phyloP scores from a whole-genome alignment of 2,797 vertebrate genomes.

The Zenarchopterus dispar region DNA sequence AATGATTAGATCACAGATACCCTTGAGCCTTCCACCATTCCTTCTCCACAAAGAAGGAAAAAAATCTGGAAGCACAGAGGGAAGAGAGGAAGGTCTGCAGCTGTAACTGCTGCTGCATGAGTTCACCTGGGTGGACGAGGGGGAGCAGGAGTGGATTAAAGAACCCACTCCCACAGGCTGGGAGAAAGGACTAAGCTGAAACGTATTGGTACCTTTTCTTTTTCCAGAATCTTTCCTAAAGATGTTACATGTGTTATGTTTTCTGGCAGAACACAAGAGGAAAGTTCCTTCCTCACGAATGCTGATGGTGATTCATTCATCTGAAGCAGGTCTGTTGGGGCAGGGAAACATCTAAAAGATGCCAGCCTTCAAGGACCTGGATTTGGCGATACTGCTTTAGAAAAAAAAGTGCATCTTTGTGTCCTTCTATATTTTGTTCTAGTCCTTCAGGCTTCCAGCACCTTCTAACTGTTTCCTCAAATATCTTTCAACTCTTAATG shows the following conservation, averaged over 20 bases:
- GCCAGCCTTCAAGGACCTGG: no score
- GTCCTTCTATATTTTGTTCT: no score
- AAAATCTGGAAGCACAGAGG: constrained; percentile 35
- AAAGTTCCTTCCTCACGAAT: background rate
- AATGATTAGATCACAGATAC: constrained; percentile 82
- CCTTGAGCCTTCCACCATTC: constrained; percentile 70
- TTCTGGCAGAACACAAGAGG: background rate
- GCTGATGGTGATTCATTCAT: no score
- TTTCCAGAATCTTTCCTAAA: constrained; percentile 16
- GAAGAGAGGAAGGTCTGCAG: constrained; percentile 47
- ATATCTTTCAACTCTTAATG: constrained; percentile 29
- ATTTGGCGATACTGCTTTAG: background rate
- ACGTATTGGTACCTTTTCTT: constrained; percentile 7
- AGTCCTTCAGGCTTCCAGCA: no score
- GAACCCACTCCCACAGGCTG: constrained; percentile 26
- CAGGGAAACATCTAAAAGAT: no score
- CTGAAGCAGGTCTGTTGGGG: no score
- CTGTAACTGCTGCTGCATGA: constrained; percentile 66
- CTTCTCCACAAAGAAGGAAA: constrained; percentile 32
- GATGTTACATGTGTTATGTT: constrained; percentile 4
- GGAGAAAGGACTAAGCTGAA: constrained; percentile 5
- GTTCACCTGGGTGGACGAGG: constrained; percentile 61
- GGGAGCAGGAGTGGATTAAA: constrained; percentile 64
- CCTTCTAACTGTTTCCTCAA: constrained; percentile 1
- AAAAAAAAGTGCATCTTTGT: background rate